Percentiles rank a stretch among this genome's conserved stretches.
These are phyloP conservation scores for Rissa tridactyla DNA, from an alignment of 2,113 vertebrate species.

Conservation along the genomic window DNA sequence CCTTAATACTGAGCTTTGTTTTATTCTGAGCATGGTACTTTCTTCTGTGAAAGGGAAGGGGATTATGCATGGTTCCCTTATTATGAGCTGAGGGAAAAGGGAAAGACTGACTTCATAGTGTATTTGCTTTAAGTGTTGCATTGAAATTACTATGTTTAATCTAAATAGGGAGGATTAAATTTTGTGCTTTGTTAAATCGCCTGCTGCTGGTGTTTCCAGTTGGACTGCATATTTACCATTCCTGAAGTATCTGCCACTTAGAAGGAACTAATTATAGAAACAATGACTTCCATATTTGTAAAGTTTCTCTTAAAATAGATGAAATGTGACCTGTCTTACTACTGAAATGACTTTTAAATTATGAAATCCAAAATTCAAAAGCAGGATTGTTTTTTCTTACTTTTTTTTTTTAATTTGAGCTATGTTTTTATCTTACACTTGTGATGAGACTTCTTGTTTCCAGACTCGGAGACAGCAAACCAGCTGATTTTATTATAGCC, in stretches of 20 bases:
- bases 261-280: slow-evolving; percentile 53
- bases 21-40: neutral
- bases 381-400: neutral
- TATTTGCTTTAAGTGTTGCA: neutral
- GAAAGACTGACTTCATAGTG: neutral
- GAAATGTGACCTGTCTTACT: slow-evolving; percentile 3
- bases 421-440: neutral
- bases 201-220: slow-evolving; percentile 42
- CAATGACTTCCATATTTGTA: slow-evolving; percentile 42
- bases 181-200: neutral
- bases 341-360: neutral
- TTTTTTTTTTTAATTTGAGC: neutral
- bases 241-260: slow-evolving; percentile 36
- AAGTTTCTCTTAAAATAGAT: slow-evolving; percentile 49
- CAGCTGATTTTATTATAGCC: slow-evolving; percentile 35
- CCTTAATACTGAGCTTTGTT: neutral
- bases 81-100: neutral
- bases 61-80: neutral
- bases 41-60: neutral
- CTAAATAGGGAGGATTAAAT: neutral
- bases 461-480: neutral
- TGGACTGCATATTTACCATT: slow-evolving; percentile 56
- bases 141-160: neutral
- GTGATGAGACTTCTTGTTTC: slow-evolving; percentile 13
- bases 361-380: neutral